Percentiles rank a stretch among this genome's conserved stretches.
Conservation (phyloP, 2,797 vertebrate species). For the Heteromormyrus szaboi region DNA sequence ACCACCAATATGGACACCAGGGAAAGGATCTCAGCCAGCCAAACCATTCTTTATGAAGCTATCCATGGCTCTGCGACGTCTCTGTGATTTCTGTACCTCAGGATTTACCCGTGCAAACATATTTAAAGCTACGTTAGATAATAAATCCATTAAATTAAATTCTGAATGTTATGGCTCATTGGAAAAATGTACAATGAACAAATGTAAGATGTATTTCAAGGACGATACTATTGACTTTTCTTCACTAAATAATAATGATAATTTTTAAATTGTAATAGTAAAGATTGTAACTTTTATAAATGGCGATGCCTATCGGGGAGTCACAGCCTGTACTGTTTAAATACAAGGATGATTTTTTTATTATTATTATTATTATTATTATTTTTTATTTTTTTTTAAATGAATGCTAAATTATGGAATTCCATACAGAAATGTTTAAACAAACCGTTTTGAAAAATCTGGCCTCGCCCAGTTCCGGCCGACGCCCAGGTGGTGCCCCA, state of each 20-base stretch:
- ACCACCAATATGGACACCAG: background rate
- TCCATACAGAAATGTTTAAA: background rate
- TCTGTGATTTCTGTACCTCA: background rate
- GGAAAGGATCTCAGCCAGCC: background rate
- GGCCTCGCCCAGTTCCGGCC: background rate
- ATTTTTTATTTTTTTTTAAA: background rate
- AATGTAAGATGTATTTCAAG: background rate
- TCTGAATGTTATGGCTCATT: background rate
- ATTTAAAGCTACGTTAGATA: background rate
- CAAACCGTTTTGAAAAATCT: background rate
- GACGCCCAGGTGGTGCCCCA: background rate
- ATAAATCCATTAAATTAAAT: conserved; percentile 5
- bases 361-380: too few species aligned
- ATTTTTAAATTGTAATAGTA: background rate
- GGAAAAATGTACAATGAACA: background rate
- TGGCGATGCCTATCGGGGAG: background rate
- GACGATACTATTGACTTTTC: background rate
- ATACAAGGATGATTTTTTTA: background rate
- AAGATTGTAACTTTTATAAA: background rate
- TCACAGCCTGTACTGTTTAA: background rate
- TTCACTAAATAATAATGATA: background rate
- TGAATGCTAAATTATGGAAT: background rate
- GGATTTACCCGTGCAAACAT: background rate
- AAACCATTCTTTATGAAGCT: background rate
- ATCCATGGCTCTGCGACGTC: background rate